Conservation (phyloP, 2,113 vertebrate species). For the Jacana jacana region DNA sequence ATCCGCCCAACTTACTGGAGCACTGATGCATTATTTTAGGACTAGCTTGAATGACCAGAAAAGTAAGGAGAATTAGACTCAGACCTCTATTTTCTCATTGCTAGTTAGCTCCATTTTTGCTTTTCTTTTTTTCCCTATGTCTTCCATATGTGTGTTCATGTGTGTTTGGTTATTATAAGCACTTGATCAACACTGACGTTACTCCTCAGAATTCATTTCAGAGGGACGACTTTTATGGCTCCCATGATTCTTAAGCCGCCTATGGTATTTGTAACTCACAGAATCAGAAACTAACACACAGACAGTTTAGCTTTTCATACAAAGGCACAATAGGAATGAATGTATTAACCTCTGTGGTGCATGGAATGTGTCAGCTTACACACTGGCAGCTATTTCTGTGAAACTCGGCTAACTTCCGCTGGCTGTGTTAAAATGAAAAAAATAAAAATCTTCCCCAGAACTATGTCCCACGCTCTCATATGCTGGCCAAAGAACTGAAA, state of each 20-base stretch:
- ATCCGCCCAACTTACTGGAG: neutral
- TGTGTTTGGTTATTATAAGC: neutral
- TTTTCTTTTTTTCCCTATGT: neutral
- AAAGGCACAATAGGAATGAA: slow-evolving; percentile 59
- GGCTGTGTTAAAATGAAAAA: slow-evolving; percentile 14
- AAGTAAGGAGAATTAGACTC: neutral
- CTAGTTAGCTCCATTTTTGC: neutral
- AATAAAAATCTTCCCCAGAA: neutral
- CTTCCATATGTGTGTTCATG: neutral
- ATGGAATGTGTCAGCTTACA: slow-evolving; percentile 63
- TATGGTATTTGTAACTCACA: slow-evolving; percentile 54
- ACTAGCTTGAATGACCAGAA: neutral
- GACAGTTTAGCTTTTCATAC: slow-evolving; percentile 42
- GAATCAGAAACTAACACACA: slow-evolving; percentile 50
- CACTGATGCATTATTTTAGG: neutral
- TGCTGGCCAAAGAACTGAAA: slow-evolving; percentile 2
- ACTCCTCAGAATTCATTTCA: slow-evolving; percentile 35
- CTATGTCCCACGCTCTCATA: neutral
- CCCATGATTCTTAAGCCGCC: neutral
- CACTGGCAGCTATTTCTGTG: slow-evolving; percentile 56
- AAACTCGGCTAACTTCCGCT: slow-evolving; percentile 54
- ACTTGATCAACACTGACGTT: neutral
- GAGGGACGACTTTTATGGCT: slow-evolving; percentile 35
- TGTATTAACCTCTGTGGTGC: slow-evolving; percentile 66
- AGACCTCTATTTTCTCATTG: neutral